phyloP scores from a whole-genome alignment of 2,888 invertebrate species.

The Melieria crassipennis region DNA sequence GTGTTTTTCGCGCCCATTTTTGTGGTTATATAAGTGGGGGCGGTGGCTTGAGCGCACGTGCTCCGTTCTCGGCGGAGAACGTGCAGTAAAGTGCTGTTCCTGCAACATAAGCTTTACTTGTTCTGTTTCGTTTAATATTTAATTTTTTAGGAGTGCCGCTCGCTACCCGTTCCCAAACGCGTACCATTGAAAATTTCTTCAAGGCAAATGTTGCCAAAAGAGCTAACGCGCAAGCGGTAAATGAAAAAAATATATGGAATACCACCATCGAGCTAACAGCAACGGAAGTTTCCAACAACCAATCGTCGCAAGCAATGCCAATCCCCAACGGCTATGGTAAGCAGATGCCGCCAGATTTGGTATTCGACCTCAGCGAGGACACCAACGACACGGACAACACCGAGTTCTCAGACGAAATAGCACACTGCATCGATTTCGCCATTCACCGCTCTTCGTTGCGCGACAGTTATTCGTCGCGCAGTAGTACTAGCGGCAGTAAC shows the following conservation, averaged over 20 bases:
- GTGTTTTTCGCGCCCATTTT: neutral
- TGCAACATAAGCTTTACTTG: no score
- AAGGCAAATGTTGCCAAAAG: constrained; percentile 54
- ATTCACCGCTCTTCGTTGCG: constrained; percentile 42
- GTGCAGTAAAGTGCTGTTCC: no score
- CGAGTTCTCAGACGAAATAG: constrained; percentile 41
- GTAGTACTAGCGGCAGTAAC: constrained; percentile 50
- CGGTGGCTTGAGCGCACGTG: no score
- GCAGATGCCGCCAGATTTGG: constrained; percentile 31
- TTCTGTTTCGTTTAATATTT: neutral
- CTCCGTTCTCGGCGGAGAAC: no score
- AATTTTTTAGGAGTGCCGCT: constrained; percentile 52
- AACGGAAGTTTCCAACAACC: constrained; percentile 23
- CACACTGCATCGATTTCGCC: constrained; percentile 44
- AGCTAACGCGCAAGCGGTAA: constrained; percentile 32
- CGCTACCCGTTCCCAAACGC: constrained; percentile 61
- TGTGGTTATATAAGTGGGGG: no score
- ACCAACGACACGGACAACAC: constrained; percentile 45
- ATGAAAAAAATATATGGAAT: constrained; percentile 33
- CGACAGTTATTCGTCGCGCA: constrained; percentile 56
- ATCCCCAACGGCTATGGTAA: constrained; percentile 1
- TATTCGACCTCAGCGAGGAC: constrained; percentile 46
- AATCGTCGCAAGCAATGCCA: constrained; percentile 12
- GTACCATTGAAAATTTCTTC: constrained; percentile 62
- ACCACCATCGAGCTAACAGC: constrained; percentile 24